Percentiles rank a stretch among this genome's conserved stretches.
These are phyloP conservation scores for Bergia puertoricense DNA, from an alignment of 92 coral and sea anemone species.

Conservation along the genomic window DNA sequence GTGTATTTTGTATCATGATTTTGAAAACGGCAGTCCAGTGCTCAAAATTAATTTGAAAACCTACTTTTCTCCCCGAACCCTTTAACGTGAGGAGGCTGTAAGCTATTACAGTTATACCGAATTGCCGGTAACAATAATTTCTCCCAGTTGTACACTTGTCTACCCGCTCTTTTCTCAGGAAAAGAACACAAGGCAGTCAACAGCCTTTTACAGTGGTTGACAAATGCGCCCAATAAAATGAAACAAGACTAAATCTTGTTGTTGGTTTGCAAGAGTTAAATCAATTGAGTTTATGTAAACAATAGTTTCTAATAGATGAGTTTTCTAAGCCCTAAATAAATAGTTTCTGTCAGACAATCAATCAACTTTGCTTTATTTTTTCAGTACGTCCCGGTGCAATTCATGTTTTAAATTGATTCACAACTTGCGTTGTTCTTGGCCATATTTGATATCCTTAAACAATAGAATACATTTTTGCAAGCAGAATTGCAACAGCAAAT, in stretches of 20 bases:
- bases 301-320: not conserved
- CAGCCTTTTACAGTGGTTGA: not conserved
- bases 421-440: too few relatives aligned
- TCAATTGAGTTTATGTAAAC: not conserved
- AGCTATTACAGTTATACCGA: not conserved
- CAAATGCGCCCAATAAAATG: not conserved
- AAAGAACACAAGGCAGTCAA: too few relatives aligned
- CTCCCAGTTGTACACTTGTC: not conserved
- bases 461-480: too few relatives aligned
- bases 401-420: too few relatives aligned
- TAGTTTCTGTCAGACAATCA: too few relatives aligned
- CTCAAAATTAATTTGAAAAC: too few relatives aligned
- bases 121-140: not conserved
- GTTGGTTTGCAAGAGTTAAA: not conserved
- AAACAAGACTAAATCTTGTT: not conserved
- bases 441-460: too few relatives aligned
- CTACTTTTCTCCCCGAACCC: not conserved
- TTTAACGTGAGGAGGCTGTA: not conserved
- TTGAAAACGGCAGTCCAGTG: too few relatives aligned
- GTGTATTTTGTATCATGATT: not conserved
- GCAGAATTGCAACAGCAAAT: too few relatives aligned
- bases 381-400: too few relatives aligned
- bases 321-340: not conserved
- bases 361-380: too few relatives aligned
- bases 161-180: too few relatives aligned